Evolutionary conservation across 2,113 vertebrate genomes (phyloP).

Genomic region (Urocolius indicus): DNA sequence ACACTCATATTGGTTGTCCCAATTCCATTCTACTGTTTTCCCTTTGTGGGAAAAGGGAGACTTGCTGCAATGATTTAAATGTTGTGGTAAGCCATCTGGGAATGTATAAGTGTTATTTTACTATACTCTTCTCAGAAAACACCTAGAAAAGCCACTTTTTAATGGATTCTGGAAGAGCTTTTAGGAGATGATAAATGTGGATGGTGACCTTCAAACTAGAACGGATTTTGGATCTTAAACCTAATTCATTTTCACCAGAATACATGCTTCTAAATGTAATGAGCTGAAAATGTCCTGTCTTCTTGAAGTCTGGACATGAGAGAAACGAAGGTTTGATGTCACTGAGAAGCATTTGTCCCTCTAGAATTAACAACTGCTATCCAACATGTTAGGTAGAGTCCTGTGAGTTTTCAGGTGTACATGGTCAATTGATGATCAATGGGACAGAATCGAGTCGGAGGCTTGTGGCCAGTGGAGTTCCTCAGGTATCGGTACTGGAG

Average conservation of each 20-base stretch:
- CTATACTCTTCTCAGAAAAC: not conserved
- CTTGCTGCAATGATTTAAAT: not conserved
- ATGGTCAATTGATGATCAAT: too few relatives aligned
- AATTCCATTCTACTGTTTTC: not conserved
- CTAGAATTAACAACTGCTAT: not conserved
- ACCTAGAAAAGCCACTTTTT: not conserved
- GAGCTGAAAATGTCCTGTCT: not conserved
- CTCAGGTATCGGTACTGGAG: too few relatives aligned
- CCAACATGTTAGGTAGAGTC: not conserved
- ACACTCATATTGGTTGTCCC: not conserved
- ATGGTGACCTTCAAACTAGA: not conserved
- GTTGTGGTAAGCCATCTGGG: not conserved
- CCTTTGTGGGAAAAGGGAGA: not conserved
- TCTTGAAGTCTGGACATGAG: not conserved
- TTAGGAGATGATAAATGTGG: not conserved
- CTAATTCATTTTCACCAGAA: not conserved
- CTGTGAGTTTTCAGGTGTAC: not conserved
- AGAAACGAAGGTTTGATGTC: not conserved
- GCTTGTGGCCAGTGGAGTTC: too few relatives aligned
- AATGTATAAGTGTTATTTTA: not conserved
- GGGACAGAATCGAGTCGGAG: too few relatives aligned
- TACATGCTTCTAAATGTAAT: not conserved
- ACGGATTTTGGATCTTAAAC: not conserved
- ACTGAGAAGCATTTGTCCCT: not conserved
- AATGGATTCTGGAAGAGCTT: not conserved